Percentiles rank a stretch among this genome's conserved stretches.
phyloP scores from a whole-genome alignment of 2,888 invertebrate genomes.

The Heliconius sara region DNA sequence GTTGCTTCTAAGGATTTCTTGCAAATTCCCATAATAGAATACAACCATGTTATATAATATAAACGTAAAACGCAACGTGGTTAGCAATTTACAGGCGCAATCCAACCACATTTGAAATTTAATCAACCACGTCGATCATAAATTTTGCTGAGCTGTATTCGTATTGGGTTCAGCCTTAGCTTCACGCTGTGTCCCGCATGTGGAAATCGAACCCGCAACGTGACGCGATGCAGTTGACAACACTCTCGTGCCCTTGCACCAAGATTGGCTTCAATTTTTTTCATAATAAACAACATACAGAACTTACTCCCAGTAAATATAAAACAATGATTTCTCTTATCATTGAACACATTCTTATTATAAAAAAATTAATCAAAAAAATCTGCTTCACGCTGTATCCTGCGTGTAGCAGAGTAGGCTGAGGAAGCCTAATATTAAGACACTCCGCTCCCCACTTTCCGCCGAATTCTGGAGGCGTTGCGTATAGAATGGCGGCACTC shows the following conservation, averaged over 20 bases:
- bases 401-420: too few relatives aligned
- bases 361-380: too few relatives aligned
- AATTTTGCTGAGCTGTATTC: neutral
- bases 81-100: neutral
- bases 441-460: too few relatives aligned
- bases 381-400: too few relatives aligned
- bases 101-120: slow-evolving; percentile 17
- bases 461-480: too few relatives aligned
- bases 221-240: too few relatives aligned
- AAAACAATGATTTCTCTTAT: neutral
- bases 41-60: slow-evolving; percentile 9
- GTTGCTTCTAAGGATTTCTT: slow-evolving; percentile 16
- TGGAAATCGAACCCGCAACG: too few relatives aligned
- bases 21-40: neutral
- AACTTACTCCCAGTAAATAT: neutral
- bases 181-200: too few relatives aligned
- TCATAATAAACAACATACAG: neutral
- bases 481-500: too few relatives aligned
- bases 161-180: neutral
- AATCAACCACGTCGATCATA: neutral
- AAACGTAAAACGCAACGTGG: neutral
- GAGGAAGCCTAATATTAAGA: too few relatives aligned
- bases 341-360: too few relatives aligned
- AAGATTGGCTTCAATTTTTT: neutral
- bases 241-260: too few relatives aligned